Percentiles rank a stretch among this genome's conserved stretches.
phyloP scores from a whole-genome alignment of 2,888 invertebrate genomes.

The Sipunculus nudus region DNA sequence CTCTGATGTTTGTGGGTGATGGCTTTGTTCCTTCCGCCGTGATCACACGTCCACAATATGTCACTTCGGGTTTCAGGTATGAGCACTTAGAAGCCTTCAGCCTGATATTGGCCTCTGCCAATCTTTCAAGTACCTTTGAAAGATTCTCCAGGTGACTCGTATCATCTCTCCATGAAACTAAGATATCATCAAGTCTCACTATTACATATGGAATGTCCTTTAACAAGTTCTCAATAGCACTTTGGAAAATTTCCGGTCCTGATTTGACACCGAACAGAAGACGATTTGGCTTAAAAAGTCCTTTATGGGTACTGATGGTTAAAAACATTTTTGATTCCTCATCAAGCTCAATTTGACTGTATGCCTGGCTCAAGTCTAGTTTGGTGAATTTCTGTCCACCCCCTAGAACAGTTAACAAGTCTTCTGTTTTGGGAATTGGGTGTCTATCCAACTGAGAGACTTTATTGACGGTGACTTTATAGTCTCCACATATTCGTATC shows the following conservation, averaged over 20 bases:
- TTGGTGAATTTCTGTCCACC: constrained; percentile 5
- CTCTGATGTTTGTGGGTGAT: background rate
- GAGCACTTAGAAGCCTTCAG: background rate
- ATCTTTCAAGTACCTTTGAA: background rate
- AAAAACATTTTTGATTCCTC: no score
- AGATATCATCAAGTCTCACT: no score
- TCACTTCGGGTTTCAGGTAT: background rate
- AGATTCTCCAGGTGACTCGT: constrained; percentile 1
- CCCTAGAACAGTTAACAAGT: constrained; percentile 3
- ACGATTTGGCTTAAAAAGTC: no score
- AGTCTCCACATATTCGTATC: constrained; percentile 24
- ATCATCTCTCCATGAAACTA: no score
- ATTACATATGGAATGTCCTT: no score
- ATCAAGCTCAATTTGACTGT: no score
- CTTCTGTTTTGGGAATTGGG: constrained; percentile 15
- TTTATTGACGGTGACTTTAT: constrained; percentile 19
- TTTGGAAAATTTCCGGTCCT: no score
- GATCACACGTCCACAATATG: background rate
- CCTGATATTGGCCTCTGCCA: background rate
- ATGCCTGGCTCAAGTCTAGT: no score
- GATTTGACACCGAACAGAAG: no score
- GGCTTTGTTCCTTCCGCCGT: background rate
- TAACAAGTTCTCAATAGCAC: no score
- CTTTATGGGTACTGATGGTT: no score
- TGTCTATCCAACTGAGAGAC: constrained; percentile 2